Base-by-base conservation (phyloP, 92 coral and sea anemone genomes). In the Palythoa grandiflora region DNA sequence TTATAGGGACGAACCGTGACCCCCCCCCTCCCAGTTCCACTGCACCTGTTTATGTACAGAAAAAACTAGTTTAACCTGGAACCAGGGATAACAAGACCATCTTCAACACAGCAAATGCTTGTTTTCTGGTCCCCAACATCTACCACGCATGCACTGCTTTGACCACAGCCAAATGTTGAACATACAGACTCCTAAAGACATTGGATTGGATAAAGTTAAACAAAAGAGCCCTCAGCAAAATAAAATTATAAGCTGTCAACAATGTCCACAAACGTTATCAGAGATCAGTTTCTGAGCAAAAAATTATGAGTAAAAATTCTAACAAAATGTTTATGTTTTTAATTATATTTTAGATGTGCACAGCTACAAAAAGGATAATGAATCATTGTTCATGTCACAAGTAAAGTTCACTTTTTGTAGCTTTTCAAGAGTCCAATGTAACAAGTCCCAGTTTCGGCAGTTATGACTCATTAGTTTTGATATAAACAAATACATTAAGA, bases 41-140 rank as follows among this genome's bases (percentile, higher is more conserved):
- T 28, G 28, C 28, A 28, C 28, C 28, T 0, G 6, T 44, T 44
- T 44, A 28, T 35, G 0, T 35, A 65, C 9, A 4, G 16, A 6
- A 38, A 5, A 12, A 37, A 70, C 17, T 70, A 10, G 16, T 70
- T 35, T 52, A 90, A 95, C 99, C 95, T 92, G 54, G 98, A 88
- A 52, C 90, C 89, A 10, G 99, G 97, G 57, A 97, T 92, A 28
- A 94, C 93, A 39, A 97, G 89, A 12, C 99, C 99, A 89, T 97
- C 99, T 79, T 97, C 99, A 38, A 97, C 94, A 89, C 99, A 97
- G 52, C 99, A 95, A 9, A 97, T 90, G 80, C 98, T 96, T 7
- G 98, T 93, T 72, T 97, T 97, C 78, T 97, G 97, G 92, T 97
- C 98, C 13, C 99, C 98, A 21, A 95, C 96, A 91, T 97, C 99